Evolutionary conservation across 2,888 invertebrate genomes (phyloP), one percentile per base, ranked within the genome.

Genomic region (Tipula confusa): DNA sequence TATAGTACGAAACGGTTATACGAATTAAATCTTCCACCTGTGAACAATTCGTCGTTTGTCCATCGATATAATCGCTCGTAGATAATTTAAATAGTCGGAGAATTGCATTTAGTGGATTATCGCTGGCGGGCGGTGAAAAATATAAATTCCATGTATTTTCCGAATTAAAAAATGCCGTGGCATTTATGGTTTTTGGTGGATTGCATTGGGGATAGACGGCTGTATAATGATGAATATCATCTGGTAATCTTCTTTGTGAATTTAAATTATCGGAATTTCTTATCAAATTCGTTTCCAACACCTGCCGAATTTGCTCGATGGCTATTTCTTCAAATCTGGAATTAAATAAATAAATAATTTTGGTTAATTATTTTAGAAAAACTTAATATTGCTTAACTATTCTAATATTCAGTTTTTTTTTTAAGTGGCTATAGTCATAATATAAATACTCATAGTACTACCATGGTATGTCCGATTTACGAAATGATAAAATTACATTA

Each of bases 11-110:
- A 7, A 83, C 43, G n/a, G 83, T 83, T 24, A 83, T 43, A 6
- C 83, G 83, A 29, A 83, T 83, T 33, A 83, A 83, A 5, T 83
- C 83, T 33, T 83, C 83, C 1, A n/a, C 2, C 29, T 29, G 83
- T 29, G 43, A 29, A 48, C 83, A 83, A 83, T 83, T 48, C 1
- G 29, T 3, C 13, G 80, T 15, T 29, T 13, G 6, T 13, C 6
- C 80, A 15, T 29, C 80, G 6, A n/a, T n/a, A 5, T 80, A n/a
- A 4, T 80, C 80, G 80, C 15, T 7, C 2, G 9, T 6, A 4
- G 4, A 3, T 6, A 80, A 1, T 80, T 80, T 80, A 29, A 15
- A 80, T 15, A 80, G 31, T 2, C 80, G 13, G 0, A 83, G 11
- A 83, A 83, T 29, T 3, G 83, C 83, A 28, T 28, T 33, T n/a